Base-by-base conservation (phyloP, 2,888 invertebrate species). In the Ormyrus pomaceus region DNA sequence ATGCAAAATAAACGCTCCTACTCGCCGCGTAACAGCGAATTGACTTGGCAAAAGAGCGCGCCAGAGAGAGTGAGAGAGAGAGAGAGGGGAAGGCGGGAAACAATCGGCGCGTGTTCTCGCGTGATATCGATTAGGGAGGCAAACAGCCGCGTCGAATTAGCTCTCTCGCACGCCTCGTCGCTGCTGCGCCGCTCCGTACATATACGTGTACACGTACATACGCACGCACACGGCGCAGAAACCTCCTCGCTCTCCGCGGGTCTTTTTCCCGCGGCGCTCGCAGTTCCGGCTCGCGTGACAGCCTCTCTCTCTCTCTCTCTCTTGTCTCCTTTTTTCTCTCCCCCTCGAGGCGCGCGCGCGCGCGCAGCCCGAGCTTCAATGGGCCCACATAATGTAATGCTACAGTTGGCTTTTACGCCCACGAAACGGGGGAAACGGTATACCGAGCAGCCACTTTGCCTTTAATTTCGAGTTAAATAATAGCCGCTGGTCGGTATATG, bases 261-360 rank as follows among this genome's bases (percentile, higher is more conserved):
- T 34, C 34, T 34, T 34, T 34, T 34, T 34, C 34, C 34, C 50
- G 74, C 69, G 77, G 71, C 34, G 34, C 76, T 80, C 69, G 77
- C 73, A 81, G 79, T 46, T 75, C 83, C 77, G 74, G 83, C 75
- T 89, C 87, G 88, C 89, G 89, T 89, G 89, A 88, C 88, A 86
- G 84, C 85, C 59, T 70, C 51, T 46, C 55, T 48, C 56, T 10
- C 45, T 45, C 7, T 9, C 45, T 48, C 10, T 11, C 45, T 59
- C 66, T 34, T 9, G 45, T n/a, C 34, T 34, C 9, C n/a, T 59
- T 61, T 51, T 59, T 51, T 68, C 34, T 34, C 53, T n/a, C 68
- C 69, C 69, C 61, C 8, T 34, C 48, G 48, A 0, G 58, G n/a
- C n/a, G n/a, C n/a, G n/a, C n/a, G 2, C 59, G 84, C 83, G 83